Percentiles rank a stretch among this genome's conserved stretches.
Conservation (phyloP, 2,797 vertebrate species). For the Myotis planiceps region DNA sequence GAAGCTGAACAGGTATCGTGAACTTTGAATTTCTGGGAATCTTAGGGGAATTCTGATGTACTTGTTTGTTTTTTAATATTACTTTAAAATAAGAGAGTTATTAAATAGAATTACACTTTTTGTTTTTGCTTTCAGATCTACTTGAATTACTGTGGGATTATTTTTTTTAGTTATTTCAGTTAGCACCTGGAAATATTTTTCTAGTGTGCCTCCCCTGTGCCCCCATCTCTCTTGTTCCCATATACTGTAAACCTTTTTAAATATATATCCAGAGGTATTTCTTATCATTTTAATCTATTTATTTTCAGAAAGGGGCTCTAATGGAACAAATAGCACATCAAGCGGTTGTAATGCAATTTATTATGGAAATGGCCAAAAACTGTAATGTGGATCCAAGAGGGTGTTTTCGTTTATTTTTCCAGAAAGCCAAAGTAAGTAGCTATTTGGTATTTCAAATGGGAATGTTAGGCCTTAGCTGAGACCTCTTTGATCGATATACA, state of each 20-base stretch:
- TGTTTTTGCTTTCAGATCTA: constrained; percentile 27
- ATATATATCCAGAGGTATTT: not conserved
- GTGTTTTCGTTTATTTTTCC: constrained; percentile 98
- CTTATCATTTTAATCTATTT: constrained; percentile 31
- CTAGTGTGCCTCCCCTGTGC: not conserved
- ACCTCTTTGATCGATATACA: not conserved
- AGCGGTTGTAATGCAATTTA: constrained; percentile 98
- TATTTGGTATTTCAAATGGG: not conserved
- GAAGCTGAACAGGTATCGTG: constrained; percentile 94
- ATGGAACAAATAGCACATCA: constrained; percentile 99
- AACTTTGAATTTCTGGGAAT: constrained; percentile 59
- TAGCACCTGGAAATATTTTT: not conserved
- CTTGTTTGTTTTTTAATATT: not conserved
- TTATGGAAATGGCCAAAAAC: constrained; percentile 96
- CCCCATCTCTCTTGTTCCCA: not conserved
- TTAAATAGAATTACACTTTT: not conserved
- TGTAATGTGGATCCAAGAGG: constrained; percentile 95
- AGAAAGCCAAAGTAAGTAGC: constrained; percentile 96
- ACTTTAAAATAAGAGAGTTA: constrained; percentile 11
- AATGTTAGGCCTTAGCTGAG: not conserved
- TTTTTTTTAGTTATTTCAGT: not conserved
- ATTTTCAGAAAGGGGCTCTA: constrained; percentile 94
- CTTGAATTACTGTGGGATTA: not conserved
- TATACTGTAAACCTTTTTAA: not conserved
- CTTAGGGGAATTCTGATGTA: constrained; percentile 12